phyloP scores from a whole-genome alignment of 2,888 invertebrate genomes.

The Branchipolynoe longqiensis region DNA sequence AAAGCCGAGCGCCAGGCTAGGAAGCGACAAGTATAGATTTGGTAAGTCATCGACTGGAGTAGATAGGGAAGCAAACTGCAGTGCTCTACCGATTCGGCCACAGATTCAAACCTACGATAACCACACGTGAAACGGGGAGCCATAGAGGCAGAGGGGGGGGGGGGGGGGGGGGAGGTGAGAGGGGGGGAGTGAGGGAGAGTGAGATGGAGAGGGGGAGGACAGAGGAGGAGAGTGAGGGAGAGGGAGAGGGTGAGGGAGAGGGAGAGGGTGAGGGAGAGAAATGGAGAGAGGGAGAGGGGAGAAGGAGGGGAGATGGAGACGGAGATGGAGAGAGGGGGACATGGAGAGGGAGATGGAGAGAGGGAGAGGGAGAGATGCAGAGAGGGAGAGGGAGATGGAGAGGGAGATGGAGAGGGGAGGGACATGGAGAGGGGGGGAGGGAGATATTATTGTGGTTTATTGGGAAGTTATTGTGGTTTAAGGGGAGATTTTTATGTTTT shows the following conservation, averaged over 20 bases:
- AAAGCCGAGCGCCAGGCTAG: no score
- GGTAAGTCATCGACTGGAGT: no score
- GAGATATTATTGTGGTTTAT: not conserved
- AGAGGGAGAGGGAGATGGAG: no score
- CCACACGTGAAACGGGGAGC: not conserved
- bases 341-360: not conserved
- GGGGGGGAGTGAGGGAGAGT: constrained; percentile 1
- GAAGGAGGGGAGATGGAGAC: not conserved
- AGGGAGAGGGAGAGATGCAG: not conserved
- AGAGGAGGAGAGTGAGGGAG: not conserved
- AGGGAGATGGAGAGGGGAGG: not conserved
- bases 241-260: constrained; percentile 3
- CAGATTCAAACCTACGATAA: not conserved
- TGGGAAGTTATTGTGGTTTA: no score
- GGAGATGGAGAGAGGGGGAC: not conserved
- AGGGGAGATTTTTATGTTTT: no score
- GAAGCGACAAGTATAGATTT: no score
- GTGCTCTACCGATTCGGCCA: no score
- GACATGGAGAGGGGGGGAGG: not conserved
- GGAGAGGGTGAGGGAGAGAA: constrained; percentile 9
- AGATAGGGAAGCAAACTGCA: no score
- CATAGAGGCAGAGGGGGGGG: not conserved
- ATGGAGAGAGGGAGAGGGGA: not conserved
- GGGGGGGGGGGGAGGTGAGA: not conserved
- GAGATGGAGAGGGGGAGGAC: not conserved